Conservation (phyloP, 2,888 invertebrate species). For the Thyatira batis region DNA sequence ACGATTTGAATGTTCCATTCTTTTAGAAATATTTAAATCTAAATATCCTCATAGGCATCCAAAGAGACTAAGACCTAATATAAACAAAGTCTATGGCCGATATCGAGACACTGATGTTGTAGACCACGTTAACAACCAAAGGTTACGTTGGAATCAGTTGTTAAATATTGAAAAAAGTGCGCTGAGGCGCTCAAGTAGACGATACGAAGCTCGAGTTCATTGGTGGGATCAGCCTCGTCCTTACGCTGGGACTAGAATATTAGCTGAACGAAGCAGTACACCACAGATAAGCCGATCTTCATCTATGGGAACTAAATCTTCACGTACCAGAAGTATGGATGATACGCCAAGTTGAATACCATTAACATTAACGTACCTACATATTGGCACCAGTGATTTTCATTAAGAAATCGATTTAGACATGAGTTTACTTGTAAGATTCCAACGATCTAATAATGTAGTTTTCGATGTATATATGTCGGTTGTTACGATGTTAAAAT, state of each 20-base stretch:
- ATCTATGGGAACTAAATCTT: neutral
- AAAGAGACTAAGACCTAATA: slow-evolving; percentile 36
- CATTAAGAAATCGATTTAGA: neutral
- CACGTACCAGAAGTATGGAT: slow-evolving; percentile 2
- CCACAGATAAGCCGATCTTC: neutral
- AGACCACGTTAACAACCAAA: slow-evolving; percentile 41
- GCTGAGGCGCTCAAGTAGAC: slow-evolving; percentile 6
- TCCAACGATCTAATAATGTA: neutral
- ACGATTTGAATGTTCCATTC: slow-evolving; percentile 43
- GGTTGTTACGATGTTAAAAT: too few species aligned
- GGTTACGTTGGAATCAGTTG: slow-evolving; percentile 43
- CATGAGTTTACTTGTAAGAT: neutral
- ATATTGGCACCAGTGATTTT: neutral
- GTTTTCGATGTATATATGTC: neutral
- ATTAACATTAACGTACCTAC: neutral
- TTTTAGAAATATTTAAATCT: slow-evolving; percentile 55
- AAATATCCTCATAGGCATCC: slow-evolving; percentile 44
- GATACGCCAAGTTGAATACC: slow-evolving; percentile 1
- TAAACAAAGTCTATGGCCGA: slow-evolving; percentile 33
- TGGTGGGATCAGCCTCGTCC: slow-evolving; percentile 26
- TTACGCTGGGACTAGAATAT: neutral
- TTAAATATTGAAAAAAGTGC: slow-evolving; percentile 40
- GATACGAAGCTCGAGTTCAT: slow-evolving; percentile 9
- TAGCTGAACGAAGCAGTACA: neutral
- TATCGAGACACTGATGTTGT: slow-evolving; percentile 39